Evolutionary conservation across 2,113 vertebrate genomes (phyloP), one percentile per base, ranked within the genome.

Genomic region (Emydocephalus ijimae): DNA sequence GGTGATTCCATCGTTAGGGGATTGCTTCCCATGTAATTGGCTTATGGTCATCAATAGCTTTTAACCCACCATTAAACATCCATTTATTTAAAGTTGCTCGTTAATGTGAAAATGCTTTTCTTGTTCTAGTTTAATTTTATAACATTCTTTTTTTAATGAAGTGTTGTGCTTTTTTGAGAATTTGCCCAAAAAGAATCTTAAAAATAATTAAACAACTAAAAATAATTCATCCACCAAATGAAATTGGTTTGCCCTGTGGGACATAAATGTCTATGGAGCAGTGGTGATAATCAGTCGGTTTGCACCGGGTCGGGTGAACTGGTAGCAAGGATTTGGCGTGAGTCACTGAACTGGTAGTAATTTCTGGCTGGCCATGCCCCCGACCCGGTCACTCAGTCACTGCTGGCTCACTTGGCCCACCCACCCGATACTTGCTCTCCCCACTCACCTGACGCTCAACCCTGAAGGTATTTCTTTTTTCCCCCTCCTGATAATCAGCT

Each of bases 381-480:
- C 8, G 8, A 50, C 8, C 48, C 1, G 48, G 48, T 50, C 48
- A 50, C 48, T 8, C 8, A 7, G 48, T 50, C 48, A 50, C 48
- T 50, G 1, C 48, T 50, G 48, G 48, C 48, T 50, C 48, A 9
- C 8, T 50, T 50, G 48, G 7, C 48, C 48, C 8, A 1, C 48
- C 48, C 48, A 50, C 8, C 48, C 1, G 1, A 50, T 50, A 8
- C 48, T 50, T 50, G 48, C 48, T 50, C 7, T 50, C 48, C 1
- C 48, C 0, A 1, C 48, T 8, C 8, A 1, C 48, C 8, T 50
- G 48, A 10, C 0, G 48, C 48, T 50, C 8, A 0, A 8, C 48
- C 48, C 48, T 50, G 8, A 9, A 9, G 48, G 1, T 50, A 50
- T 50, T 50, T 50, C 48, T 50, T 50, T 1, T 48, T 9, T 1